These are phyloP conservation scores for Empidonax alnorum DNA, from an alignment of 2,113 vertebrate genomes.

Conservation along the genomic window DNA sequence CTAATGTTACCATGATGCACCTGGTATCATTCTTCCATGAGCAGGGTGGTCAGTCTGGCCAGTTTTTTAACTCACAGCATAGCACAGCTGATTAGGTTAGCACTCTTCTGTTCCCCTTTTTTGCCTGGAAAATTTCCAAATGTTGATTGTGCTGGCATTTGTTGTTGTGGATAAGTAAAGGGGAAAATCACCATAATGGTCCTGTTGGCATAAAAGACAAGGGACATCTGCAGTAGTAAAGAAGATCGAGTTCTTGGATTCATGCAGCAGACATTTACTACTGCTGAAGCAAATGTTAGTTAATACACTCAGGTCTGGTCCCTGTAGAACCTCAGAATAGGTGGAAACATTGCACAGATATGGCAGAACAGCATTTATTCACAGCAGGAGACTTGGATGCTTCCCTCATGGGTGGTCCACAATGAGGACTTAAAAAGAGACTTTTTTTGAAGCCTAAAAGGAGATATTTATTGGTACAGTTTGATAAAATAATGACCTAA, in stretches of 20 bases:
- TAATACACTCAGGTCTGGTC: background rate
- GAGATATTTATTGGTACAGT: background rate
- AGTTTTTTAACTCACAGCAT: background rate
- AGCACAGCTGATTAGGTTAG: background rate
- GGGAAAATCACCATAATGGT: background rate
- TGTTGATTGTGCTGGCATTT: background rate
- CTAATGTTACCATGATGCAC: background rate
- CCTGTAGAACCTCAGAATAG: background rate
- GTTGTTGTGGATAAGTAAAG: background rate
- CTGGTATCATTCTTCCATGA: background rate
- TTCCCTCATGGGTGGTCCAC: background rate
- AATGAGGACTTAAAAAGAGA: background rate
- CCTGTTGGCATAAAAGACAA: background rate
- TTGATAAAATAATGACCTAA: background rate
- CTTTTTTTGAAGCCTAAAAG: background rate
- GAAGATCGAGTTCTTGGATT: conserved; percentile 12
- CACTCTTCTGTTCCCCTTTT: background rate
- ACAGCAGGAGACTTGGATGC: background rate
- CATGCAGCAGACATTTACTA: background rate
- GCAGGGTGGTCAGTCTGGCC: background rate
- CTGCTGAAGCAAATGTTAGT: background rate
- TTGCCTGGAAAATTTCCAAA: conserved; percentile 1
- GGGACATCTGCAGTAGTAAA: conserved; percentile 5
- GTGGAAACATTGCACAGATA: background rate
- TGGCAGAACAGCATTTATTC: background rate